Evolutionary conservation across 2,797 vertebrate genomes (phyloP).

Genomic region (Taenioides sp.): DNA sequence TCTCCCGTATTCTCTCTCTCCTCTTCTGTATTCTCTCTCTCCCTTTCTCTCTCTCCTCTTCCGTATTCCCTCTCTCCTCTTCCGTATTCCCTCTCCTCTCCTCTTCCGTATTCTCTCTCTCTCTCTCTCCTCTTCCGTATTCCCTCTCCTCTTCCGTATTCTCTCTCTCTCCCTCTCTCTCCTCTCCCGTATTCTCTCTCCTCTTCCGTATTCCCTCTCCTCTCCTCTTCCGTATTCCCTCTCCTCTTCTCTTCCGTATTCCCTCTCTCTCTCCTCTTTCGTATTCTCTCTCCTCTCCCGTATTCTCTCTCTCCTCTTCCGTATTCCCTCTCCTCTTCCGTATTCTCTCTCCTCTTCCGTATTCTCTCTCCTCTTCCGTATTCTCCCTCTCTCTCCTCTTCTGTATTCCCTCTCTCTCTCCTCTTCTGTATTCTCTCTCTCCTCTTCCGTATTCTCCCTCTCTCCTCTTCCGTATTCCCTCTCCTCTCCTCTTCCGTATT

Average conservation of each 20-base stretch:
- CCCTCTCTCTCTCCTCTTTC: no score
- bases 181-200: background rate
- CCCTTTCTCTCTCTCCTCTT: slow-evolving; percentile 45
- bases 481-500: no score
- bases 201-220: slow-evolving; percentile 73
- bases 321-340: no score
- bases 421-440: background rate
- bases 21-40: background rate
- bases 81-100: no score
- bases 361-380: slow-evolving; percentile 4
- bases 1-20: background rate
- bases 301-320: no score
- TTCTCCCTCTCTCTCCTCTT: slow-evolving; percentile 50
- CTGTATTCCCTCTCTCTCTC: no score
- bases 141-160: no score
- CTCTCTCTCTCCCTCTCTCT: slow-evolving; percentile 33
- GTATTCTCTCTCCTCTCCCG: slow-evolving; percentile 51
- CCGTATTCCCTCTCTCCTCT: background rate
- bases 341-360: slow-evolving; percentile 55
- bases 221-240: background rate
- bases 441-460: background rate
- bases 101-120: background rate
- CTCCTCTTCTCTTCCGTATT: slow-evolving; percentile 66
- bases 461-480: no score
- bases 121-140: slow-evolving; percentile 73